These are phyloP conservation scores for Elephas maximus DNA, from an alignment of 2,113 vertebrate species.

Conservation along the genomic window DNA sequence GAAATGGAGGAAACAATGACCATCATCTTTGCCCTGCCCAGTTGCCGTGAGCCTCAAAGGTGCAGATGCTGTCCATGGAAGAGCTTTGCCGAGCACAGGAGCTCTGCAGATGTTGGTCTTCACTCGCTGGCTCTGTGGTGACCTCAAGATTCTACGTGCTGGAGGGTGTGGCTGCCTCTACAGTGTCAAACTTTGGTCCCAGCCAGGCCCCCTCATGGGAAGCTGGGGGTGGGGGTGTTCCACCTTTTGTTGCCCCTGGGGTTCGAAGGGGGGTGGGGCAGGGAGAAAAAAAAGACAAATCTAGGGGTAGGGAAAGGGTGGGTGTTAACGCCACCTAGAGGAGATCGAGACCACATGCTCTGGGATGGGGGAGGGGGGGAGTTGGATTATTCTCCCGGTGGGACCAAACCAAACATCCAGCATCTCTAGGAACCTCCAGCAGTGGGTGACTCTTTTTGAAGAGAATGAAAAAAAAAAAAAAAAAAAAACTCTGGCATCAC, in stretches of 20 bases:
- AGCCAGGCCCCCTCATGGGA: neutral
- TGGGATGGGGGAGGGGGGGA: fast-evolving
- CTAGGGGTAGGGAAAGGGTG: neutral
- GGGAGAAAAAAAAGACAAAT: neutral
- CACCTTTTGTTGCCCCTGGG: neutral
- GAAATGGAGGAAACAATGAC: neutral
- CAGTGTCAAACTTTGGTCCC: neutral
- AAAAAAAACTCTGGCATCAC: neutral
- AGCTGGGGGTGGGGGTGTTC: neutral
- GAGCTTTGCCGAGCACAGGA: neutral
- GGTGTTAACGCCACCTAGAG: slow-evolving; percentile 10
- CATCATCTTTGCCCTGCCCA: neutral
- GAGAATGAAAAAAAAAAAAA: neutral
- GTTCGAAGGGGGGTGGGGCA: neutral
- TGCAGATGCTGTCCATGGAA: neutral
- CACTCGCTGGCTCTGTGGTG: neutral
- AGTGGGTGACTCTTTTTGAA: neutral
- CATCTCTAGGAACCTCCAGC: neutral
- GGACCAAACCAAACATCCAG: neutral
- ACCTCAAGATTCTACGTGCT: neutral
- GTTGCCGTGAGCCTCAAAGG: neutral
- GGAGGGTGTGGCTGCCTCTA: too few relatives aligned
- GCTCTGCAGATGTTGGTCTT: neutral
- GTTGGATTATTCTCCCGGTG: neutral
- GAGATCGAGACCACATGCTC: neutral